A percentile compares a stretch with the other conserved stretches of the same genome.
Evolutionary conservation across 2,113 vertebrate genomes (phyloP).

Genomic region (Tinamus guttatus): DNA sequence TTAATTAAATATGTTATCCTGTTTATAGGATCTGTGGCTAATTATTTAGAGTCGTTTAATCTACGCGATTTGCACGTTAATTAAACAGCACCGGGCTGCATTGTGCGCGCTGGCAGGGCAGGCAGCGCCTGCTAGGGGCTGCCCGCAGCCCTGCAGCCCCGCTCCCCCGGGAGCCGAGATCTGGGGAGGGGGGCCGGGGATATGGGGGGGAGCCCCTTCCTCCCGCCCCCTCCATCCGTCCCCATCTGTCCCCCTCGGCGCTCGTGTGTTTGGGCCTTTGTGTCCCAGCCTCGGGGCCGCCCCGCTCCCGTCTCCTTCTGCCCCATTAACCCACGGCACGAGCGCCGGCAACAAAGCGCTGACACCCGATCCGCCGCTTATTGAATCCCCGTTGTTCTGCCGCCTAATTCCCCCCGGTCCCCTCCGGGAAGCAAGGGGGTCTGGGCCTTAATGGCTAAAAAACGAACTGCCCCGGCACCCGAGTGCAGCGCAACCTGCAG

Average conservation of each 20-base stretch:
- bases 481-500: neutral
- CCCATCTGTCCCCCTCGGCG: constrained; percentile 89
- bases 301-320: constrained; percentile 89
- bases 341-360: constrained; percentile 86
- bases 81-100: constrained; percentile 86
- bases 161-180: neutral
- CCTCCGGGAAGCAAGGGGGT: neutral
- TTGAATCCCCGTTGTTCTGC: constrained; percentile 75
- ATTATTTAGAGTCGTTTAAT: constrained; percentile 98
- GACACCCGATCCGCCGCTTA: constrained; percentile 75
- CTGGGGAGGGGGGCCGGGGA: neutral
- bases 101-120: constrained; percentile 71
- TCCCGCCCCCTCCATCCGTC: constrained; percentile 31
- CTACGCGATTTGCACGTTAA: constrained; percentile 96
- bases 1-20: constrained; percentile 95
- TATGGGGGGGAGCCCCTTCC: neutral
- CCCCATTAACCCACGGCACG: constrained; percentile 94
- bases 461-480: constrained; percentile 5
- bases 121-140: constrained; percentile 83
- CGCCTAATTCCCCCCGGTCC: constrained; percentile 61
- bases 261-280: constrained; percentile 86
- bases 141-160: neutral
- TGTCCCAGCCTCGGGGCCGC: constrained; percentile 83
- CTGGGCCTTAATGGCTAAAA: constrained; percentile 45
- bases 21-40: constrained; percentile 91